These are phyloP conservation scores for Eucera pruinosa DNA, from an alignment of 2,888 invertebrate genomes.

Conservation along the genomic window DNA sequence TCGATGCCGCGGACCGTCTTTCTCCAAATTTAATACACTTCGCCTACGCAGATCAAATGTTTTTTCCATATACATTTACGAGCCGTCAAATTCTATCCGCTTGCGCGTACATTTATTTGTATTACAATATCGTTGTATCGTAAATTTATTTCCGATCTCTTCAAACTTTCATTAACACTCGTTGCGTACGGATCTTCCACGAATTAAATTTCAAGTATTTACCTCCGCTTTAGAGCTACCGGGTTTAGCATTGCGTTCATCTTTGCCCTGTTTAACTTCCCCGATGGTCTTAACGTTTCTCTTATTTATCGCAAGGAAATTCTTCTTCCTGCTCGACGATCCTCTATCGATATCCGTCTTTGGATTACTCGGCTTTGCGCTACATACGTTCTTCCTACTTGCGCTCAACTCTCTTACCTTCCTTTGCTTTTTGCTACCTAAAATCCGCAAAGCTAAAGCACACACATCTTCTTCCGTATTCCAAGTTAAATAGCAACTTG, in stretches of 20 bases:
- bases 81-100: too few relatives aligned
- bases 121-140: too few relatives aligned
- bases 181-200: too few relatives aligned
- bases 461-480: too few relatives aligned
- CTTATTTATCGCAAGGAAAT: constrained; percentile 65
- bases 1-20: constrained; percentile 56
- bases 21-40: constrained; percentile 14
- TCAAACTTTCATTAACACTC: too few relatives aligned
- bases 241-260: constrained; percentile 26
- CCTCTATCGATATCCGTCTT: not conserved
- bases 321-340: constrained; percentile 46
- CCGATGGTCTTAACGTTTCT: constrained; percentile 48
- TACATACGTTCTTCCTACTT: not conserved
- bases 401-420: not conserved
- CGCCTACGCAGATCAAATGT: constrained; percentile 40
- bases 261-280: constrained; percentile 30
- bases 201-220: constrained; percentile 1
- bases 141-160: too few relatives aligned
- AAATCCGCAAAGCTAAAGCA: not conserved
- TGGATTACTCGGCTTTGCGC: not conserved
- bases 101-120: too few relatives aligned
- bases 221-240: constrained; percentile 32
- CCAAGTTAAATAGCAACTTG: not conserved
- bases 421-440: constrained; percentile 8
- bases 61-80: too few relatives aligned